These are phyloP conservation scores for Eptesicus fuscus DNA, from an alignment of 2,113 vertebrate genomes.

Conservation along the genomic window DNA sequence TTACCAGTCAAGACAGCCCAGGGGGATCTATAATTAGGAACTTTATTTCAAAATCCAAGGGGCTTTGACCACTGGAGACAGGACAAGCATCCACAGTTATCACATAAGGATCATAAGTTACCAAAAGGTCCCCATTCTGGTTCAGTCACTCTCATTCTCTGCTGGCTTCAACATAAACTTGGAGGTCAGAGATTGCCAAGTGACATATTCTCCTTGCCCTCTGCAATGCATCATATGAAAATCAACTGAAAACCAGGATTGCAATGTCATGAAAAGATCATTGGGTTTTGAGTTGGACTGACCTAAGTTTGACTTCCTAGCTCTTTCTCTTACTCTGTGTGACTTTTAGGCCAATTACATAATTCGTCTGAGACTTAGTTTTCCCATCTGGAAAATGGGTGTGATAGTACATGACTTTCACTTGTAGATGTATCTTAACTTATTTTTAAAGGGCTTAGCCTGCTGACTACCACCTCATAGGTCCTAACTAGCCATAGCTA, in stretches of 20 bases:
- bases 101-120: not conserved
- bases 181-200: not conserved
- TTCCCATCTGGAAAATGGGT: not conserved
- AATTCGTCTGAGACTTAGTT: not conserved
- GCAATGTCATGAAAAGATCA: not conserved
- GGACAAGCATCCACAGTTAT: not conserved
- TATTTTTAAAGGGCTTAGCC: not conserved
- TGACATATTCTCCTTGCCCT: not conserved
- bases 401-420: not conserved
- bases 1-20: not conserved
- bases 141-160: not conserved
- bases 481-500: not conserved
- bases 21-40: not conserved
- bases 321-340: not conserved
- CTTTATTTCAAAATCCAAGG: not conserved
- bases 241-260: not conserved
- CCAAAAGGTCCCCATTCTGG: not conserved
- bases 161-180: not conserved
- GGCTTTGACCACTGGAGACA: not conserved
- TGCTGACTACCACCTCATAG: not conserved
- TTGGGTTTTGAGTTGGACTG: not conserved
- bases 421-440: not conserved
- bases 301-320: not conserved
- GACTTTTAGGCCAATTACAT: not conserved
- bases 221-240: not conserved